phyloP scores from a whole-genome alignment of 2,888 invertebrate genomes.

The Rotaria macrura region DNA sequence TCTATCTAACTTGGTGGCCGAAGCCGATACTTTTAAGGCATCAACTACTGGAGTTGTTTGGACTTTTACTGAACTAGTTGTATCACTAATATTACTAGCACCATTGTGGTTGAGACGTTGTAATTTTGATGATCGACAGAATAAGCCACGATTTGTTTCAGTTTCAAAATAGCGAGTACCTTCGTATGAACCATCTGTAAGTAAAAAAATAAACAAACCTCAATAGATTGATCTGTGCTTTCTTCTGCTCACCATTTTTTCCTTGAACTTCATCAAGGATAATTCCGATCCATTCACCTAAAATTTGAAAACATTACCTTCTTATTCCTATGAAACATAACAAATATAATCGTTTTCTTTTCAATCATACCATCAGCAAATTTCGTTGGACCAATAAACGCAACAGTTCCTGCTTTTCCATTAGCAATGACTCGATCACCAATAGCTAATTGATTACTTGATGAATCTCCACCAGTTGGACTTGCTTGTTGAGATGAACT shows the following conservation, averaged over 20 bases:
- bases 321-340: background rate
- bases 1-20: background rate
- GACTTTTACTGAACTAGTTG: background rate
- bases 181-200: slow-evolving; percentile 48
- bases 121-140: slow-evolving; percentile 59
- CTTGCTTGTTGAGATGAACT: background rate
- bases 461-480: background rate
- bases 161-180: slow-evolving; percentile 49
- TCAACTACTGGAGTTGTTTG: background rate
- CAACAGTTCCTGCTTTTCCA: slow-evolving; percentile 48
- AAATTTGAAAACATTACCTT: background rate
- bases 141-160: slow-evolving; percentile 48
- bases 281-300: slow-evolving; percentile 39
- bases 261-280: slow-evolving; percentile 47
- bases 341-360: slow-evolving; percentile 34
- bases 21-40: background rate
- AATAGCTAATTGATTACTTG: slow-evolving; percentile 60
- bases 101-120: background rate
- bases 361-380: slow-evolving; percentile 49
- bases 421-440: slow-evolving; percentile 74
- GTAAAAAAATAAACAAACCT: background rate
- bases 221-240: background rate
- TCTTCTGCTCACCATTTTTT: slow-evolving; percentile 41
- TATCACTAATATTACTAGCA: background rate
- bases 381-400: slow-evolving; percentile 48